A percentile compares a stretch with the other conserved stretches of the same genome.
phyloP scores from a whole-genome alignment of 2,797 vertebrate species.

The Gymnothorax reevesii region DNA sequence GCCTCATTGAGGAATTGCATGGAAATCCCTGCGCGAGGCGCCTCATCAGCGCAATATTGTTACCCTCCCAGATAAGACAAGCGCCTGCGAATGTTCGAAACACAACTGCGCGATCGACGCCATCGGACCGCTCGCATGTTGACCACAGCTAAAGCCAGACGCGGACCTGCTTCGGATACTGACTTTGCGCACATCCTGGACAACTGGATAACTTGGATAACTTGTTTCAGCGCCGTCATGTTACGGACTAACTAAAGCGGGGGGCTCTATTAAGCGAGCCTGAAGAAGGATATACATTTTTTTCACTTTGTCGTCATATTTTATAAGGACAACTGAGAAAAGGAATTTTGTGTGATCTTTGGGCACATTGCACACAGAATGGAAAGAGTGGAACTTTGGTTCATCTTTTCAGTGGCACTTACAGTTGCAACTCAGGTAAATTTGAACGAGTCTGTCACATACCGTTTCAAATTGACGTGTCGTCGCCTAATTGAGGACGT shows the following conservation, averaged over 20 bases:
- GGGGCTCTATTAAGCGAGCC: slow-evolving; percentile 55
- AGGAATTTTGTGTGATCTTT: slow-evolving; percentile 54
- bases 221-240: slow-evolving; percentile 55
- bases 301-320: slow-evolving; percentile 43
- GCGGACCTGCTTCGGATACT: slow-evolving; percentile 68
- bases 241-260: slow-evolving; percentile 57
- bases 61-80: slow-evolving; percentile 55
- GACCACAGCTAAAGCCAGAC: slow-evolving; percentile 64
- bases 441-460: neutral
- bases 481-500: neutral
- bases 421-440: slow-evolving; percentile 85
- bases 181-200: slow-evolving; percentile 67
- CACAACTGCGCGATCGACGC: slow-evolving; percentile 60
- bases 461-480: neutral
- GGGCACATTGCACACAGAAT: slow-evolving; percentile 67
- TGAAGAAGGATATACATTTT: slow-evolving; percentile 71
- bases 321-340: slow-evolving; percentile 58
- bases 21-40: slow-evolving; percentile 59
- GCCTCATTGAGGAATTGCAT: slow-evolving; percentile 75
- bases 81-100: slow-evolving; percentile 53
- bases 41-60: slow-evolving; percentile 60
- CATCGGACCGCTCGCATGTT: slow-evolving; percentile 68
- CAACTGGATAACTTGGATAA: slow-evolving; percentile 76
- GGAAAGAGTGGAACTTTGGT: slow-evolving; percentile 83
- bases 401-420: slow-evolving; percentile 79